Conservation (phyloP, 2,888 invertebrate species). For the Baronia brevicornis region DNA sequence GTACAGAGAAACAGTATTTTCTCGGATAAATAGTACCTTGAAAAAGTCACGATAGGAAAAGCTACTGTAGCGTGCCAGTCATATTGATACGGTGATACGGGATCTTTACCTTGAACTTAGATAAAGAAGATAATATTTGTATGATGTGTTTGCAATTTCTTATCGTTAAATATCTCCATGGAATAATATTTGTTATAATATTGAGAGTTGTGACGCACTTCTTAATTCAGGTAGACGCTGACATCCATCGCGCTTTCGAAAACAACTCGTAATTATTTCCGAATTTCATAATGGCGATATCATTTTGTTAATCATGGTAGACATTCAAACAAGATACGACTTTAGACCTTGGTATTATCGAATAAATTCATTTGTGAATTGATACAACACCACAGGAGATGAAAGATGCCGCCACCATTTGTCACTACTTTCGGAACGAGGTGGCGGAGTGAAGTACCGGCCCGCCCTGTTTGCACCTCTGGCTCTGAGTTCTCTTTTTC, state of each 20-base stretch:
- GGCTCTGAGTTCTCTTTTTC: slow-evolving; percentile 44
- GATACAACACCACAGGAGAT: slow-evolving; percentile 42
- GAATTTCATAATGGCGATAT: slow-evolving; percentile 67
- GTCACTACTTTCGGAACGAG: slow-evolving; percentile 69
- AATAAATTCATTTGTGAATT: slow-evolving; percentile 29
- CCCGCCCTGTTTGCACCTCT: slow-evolving; percentile 68
- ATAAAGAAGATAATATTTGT: too few relatives aligned
- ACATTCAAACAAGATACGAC: slow-evolving; percentile 21
- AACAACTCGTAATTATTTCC: slow-evolving; percentile 69
- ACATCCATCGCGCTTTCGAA: slow-evolving; percentile 43
- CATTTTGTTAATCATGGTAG: slow-evolving; percentile 50
- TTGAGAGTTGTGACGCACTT: slow-evolving; percentile 19
- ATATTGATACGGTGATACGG: too few relatives aligned
- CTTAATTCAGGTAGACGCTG: slow-evolving; percentile 47
- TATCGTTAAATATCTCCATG: too few relatives aligned
- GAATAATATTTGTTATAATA: slow-evolving; percentile 12
- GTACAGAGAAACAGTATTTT: too few relatives aligned
- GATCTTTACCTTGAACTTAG: too few relatives aligned
- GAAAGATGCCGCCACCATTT: slow-evolving; percentile 71
- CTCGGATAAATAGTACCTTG: too few relatives aligned
- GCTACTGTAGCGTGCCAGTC: too few relatives aligned
- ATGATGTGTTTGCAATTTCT: too few relatives aligned
- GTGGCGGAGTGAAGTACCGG: slow-evolving; percentile 56
- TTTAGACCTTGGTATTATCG: slow-evolving; percentile 27
- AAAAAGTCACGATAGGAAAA: too few relatives aligned